A percentile compares a stretch with the other conserved stretches of the same genome.
phyloP scores from a whole-genome alignment of 2,797 vertebrate genomes.

The Hyperoplus immaculatus region DNA sequence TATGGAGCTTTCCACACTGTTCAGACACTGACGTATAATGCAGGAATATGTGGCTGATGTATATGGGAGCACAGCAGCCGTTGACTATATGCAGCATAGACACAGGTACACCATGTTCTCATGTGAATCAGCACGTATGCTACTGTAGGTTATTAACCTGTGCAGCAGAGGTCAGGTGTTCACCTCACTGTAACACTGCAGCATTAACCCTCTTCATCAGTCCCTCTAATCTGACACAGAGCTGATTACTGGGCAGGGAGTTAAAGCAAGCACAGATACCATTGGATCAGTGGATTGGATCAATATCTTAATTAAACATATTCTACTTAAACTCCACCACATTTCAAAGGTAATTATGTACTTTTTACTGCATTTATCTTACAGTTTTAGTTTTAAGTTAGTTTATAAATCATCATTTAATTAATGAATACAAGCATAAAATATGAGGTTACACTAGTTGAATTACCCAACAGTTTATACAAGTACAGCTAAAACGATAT shows the following conservation, averaged over 20 bases:
- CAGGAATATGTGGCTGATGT: neutral
- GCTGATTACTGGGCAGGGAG: conserved; percentile 24
- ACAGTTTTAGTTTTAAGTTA: no score
- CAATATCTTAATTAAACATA: no score
- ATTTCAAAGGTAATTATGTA: no score
- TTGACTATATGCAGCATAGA: neutral
- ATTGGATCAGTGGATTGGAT: neutral
- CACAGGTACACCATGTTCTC: neutral
- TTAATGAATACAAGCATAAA: no score
- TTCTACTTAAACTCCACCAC: no score
- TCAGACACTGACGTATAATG: no score
- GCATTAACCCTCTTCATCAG: conserved; percentile 60
- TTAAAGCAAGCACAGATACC: neutral
- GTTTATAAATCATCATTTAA: no score
- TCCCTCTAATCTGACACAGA: conserved; percentile 42
- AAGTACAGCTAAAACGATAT: no score
- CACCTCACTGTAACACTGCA: conserved; percentile 29
- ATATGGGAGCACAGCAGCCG: neutral
- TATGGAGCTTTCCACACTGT: neutral
- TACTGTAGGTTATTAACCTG: neutral
- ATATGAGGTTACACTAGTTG: no score
- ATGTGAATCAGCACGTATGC: neutral
- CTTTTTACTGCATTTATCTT: no score
- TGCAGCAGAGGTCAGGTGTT: conserved; percentile 25
- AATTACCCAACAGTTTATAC: no score